phyloP scores from a whole-genome alignment of 1,140 invertebrate species.

The Geopemphigus sp. region DNA sequence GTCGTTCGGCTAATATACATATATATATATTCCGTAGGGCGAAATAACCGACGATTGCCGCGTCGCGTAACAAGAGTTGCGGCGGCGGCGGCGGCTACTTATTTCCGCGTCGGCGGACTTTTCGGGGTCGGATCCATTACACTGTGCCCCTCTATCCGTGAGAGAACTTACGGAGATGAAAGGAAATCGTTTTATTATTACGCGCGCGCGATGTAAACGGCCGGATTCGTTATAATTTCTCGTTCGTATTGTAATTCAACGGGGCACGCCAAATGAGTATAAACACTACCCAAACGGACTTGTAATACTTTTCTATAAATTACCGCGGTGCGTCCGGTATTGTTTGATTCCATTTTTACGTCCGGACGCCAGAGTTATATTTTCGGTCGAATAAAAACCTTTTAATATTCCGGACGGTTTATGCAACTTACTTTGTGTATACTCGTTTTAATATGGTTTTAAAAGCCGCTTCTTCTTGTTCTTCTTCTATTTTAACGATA shows the following conservation, averaged over 20 bases:
- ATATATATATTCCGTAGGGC: too few species aligned
- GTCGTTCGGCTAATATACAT: too few species aligned
- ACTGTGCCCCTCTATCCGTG: not conserved
- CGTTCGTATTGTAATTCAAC: constrained; percentile 1
- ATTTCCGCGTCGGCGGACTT: constrained; percentile 19
- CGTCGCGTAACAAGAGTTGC: too few species aligned
- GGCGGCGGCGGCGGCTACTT: too few species aligned
- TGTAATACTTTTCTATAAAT: constrained; percentile 37
- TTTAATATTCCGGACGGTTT: constrained; percentile 30
- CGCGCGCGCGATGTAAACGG: not conserved
- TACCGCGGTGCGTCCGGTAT: not conserved
- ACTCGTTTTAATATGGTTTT: constrained; percentile 24
- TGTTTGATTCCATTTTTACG: constrained; percentile 36
- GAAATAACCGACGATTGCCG: too few species aligned
- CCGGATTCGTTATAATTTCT: not conserved
- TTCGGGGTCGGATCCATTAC: constrained; percentile 6
- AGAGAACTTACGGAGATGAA: constrained; percentile 15
- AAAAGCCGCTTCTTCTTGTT: not conserved
- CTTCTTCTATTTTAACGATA: too few species aligned
- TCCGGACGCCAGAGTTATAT: constrained; percentile 11
- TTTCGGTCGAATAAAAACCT: constrained; percentile 12
- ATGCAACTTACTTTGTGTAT: constrained; percentile 22
- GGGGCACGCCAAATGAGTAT: not conserved
- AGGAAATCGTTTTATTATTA: constrained; percentile 34
- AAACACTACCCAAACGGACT: constrained; percentile 15